Evolutionary conservation across 2,888 invertebrate species (phyloP).

Genomic region (Plemyria rubiginata): DNA sequence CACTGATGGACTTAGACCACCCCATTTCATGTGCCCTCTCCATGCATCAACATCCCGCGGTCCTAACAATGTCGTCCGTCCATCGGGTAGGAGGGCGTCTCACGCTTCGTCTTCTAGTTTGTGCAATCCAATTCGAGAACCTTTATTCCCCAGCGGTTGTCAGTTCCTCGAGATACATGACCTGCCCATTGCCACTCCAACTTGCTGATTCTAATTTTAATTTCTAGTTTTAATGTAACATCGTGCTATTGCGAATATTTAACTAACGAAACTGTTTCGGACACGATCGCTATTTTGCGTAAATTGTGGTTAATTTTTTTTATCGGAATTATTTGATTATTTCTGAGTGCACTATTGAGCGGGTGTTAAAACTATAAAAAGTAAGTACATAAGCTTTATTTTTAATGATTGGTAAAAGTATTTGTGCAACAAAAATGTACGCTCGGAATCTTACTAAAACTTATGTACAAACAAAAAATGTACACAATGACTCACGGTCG

Average conservation of each 20-base stretch:
- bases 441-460: neutral
- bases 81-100: too few species aligned
- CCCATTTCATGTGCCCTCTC: too few species aligned
- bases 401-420: neutral
- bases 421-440: slow-evolving; percentile 8
- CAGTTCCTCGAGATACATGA: too few species aligned
- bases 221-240: neutral
- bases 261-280: slow-evolving; percentile 53
- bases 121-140: too few species aligned
- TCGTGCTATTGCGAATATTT: slow-evolving; percentile 23
- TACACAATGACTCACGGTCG: neutral
- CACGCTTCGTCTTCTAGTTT: too few species aligned
- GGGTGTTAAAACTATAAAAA: slow-evolving; percentile 11
- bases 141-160: too few species aligned
- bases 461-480: neutral
- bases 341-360: slow-evolving; percentile 5
- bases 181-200: too few species aligned
- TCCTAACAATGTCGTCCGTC: too few species aligned
- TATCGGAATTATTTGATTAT: neutral
- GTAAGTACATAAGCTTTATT: slow-evolving; percentile 20
- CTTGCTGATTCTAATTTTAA: too few species aligned
- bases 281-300: slow-evolving; percentile 37
- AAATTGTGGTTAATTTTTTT: neutral
- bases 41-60: too few species aligned
- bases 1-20: too few species aligned